Percentiles rank a stretch among this genome's conserved stretches.
These are phyloP conservation scores for Acanthopleura granulata DNA, from an alignment of 2,888 invertebrate genomes.

Conservation along the genomic window DNA sequence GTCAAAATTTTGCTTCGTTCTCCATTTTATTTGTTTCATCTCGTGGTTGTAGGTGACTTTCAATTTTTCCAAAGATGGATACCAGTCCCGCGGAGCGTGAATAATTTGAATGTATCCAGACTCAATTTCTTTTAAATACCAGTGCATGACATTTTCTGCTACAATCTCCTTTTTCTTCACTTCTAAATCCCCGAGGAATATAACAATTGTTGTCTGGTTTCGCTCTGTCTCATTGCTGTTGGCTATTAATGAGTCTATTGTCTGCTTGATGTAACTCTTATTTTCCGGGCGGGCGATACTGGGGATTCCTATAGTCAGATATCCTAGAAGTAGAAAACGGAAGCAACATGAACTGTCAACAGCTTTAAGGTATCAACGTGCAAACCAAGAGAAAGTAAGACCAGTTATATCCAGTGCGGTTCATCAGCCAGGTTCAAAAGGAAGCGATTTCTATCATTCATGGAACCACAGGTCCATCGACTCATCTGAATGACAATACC, in stretches of 20 bases:
- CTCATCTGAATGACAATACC: no score
- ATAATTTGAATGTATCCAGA: conserved; percentile 65
- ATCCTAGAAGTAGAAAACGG: conserved; percentile 42
- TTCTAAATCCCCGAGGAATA: conserved; percentile 65
- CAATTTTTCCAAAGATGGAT: conserved; percentile 46
- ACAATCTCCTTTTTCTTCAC: neutral
- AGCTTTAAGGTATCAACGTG: no score
- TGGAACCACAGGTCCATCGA: no score
- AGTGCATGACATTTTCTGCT: neutral
- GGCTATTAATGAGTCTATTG: conserved; percentile 65
- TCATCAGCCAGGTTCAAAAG: no score
- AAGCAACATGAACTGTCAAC: no score
- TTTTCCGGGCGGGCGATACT: conserved; percentile 61
- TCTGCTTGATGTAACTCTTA: conserved; percentile 62
- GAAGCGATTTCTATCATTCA: no score
- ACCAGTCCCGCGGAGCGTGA: conserved; percentile 47
- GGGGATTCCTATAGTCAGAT: conserved; percentile 69
- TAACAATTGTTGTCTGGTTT: conserved; percentile 58
- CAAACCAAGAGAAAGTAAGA: no score
- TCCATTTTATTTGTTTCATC: conserved; percentile 63
- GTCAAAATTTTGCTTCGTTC: conserved; percentile 70
- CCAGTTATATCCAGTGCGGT: no score
- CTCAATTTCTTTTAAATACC: neutral
- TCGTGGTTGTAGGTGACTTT: conserved; percentile 63
- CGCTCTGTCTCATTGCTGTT: conserved; percentile 58